Conservation (phyloP, 2,888 invertebrate genomes). For the Pachycephus smyrnensis region DNA sequence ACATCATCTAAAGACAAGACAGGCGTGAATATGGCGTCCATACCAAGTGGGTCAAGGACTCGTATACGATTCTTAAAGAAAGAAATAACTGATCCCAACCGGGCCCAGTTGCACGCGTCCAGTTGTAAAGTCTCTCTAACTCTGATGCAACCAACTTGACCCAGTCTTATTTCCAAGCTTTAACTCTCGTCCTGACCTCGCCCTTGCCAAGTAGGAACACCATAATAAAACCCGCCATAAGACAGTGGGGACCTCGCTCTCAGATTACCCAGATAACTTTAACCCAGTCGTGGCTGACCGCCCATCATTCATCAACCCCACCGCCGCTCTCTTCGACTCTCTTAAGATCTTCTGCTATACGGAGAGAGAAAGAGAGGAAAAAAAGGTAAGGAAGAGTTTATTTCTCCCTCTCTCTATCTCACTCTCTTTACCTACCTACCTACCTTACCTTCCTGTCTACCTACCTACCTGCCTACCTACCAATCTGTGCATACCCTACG, state of each 20-base stretch:
- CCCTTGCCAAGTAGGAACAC: constrained; percentile 57
- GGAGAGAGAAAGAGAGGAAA: neutral
- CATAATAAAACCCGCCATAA: constrained; percentile 47
- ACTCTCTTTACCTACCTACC: constrained; percentile 10
- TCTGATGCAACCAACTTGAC: constrained; percentile 58
- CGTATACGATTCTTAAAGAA: neutral
- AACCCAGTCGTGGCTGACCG: constrained; percentile 57
- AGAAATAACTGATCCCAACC: constrained; percentile 4
- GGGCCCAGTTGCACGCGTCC: constrained; percentile 15
- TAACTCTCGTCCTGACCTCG: constrained; percentile 55
- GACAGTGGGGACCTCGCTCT: constrained; percentile 52
- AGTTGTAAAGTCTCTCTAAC: constrained; percentile 18
- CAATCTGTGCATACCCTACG: constrained; percentile 17
- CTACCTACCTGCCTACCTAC: neutral
- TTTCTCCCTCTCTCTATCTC: neutral
- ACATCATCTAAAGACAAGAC: constrained; percentile 16
- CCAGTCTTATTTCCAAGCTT: constrained; percentile 55
- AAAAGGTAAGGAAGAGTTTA: neutral
- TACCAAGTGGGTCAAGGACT: constrained; percentile 44
- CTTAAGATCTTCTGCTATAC: constrained; percentile 8
- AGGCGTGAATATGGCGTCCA: constrained; percentile 18
- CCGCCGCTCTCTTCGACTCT: constrained; percentile 23
- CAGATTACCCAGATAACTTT: constrained; percentile 65
- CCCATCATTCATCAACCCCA: constrained; percentile 63
- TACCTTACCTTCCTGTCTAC: neutral